Base-by-base conservation (phyloP, 2,113 vertebrate genomes). In the Polypterus bichir region DNA sequence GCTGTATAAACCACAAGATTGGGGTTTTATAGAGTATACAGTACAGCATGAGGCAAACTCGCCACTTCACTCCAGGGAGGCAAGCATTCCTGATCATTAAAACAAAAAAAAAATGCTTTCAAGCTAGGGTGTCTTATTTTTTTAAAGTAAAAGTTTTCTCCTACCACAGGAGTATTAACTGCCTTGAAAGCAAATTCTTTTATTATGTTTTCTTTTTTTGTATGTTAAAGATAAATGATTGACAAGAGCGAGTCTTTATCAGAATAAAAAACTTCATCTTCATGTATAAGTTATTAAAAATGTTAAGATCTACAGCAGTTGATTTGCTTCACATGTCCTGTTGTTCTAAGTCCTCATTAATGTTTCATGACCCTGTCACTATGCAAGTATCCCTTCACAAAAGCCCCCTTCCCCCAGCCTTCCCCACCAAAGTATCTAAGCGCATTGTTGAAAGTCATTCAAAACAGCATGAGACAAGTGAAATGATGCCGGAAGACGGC, bases 291-390 rank as follows among this genome's bases (percentile, higher is more conserved):
- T 68, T 69, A 63, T 69, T 69, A 73, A 70, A 67, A 49, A 69
- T 56, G 62, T 46, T 65, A 7, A 64, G 61, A 61, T 71, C 60
- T 65, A 60, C 65, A 63, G 59, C 62, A 63, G 68, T 69, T 68
- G 65, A 69, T 75, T 77, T 75, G 71, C 72, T 64, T 68, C 66
- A 55, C 67, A 67, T 71, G 66, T 72, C 69, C 71, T 59, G 66
- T 66, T 70, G 74, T 68, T 73, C 67, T 27, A 76, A 71, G 55
- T 63, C 46, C 67, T 76, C 68, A 73, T 76, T 78, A 76, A 77
- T 74, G 75, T 70, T 73, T 59, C 66, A 75, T 71, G 67, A 68
- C 67, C 68, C 67, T 74, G 73, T 78, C 71, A 70, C 66, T 72
- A 73, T 68, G 10, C 6, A 51, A 51, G 49, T 51, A 7, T 51